Base-by-base conservation (phyloP, 1,140 invertebrate genomes). In the Drosophila hydei region DNA sequence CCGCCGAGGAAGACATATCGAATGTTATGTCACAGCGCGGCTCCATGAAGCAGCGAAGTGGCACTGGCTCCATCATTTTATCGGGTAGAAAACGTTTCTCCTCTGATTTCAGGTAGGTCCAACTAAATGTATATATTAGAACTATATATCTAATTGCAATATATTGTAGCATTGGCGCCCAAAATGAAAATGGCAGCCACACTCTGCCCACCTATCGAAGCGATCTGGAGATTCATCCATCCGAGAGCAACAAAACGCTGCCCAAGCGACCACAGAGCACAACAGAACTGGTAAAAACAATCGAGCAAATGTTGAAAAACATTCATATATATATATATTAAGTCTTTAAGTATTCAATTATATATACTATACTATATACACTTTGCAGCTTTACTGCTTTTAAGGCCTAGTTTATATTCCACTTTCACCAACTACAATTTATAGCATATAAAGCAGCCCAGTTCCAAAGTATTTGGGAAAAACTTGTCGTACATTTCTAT, bases 1-100 rank as follows among this genome's bases (percentile, higher is more conserved):
- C 97, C 0, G 97, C 97, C 0, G 96, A 97, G 90, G 97, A 98
- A 92, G 96, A 97, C 79, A 94, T 93, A 92, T 95, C 92, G 0
- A 91, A 91, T 79, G 83, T 91, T 14, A 67, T 91, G 72, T 91
- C 90, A 9, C 90, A 91, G 64, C 70, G 84, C 2, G 88, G 88
- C 4, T 91, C 88, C 16, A 89, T 91, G 47, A 91, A 91, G 45
- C 87, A 91, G 59, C 80, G 85, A 9, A 87, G 76, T 33, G 79
- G 64, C 25, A 90, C 78, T 54, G 81, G 89, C 5, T 91, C 89
- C 0, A 79, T 89, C 25, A 75, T 90, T 7, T 77, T 91, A 19
- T 89, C 93, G 12, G 92, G 92, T 18, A 92, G 93, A 36, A 94
- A 93, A 56, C 92, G 93, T 33, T 93, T 92, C 62, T 93, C 93